These are phyloP conservation scores for Lateolabrax maculatus DNA, from an alignment of 2,797 vertebrate species.

Conservation along the genomic window DNA sequence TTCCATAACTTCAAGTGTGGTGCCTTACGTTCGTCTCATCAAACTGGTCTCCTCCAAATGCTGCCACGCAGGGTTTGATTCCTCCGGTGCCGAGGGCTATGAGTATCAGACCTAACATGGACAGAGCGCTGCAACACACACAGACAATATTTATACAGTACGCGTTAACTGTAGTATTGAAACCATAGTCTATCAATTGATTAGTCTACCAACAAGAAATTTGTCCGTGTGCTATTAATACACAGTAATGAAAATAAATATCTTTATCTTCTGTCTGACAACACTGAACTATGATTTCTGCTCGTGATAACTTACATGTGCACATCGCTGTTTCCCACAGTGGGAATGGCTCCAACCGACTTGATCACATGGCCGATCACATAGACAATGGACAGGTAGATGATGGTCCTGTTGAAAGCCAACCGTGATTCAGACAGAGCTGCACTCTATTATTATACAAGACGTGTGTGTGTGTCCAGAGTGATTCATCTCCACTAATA, in stretches of 20 bases:
- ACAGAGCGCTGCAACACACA: slow-evolving; percentile 86
- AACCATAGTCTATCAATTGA: not conserved
- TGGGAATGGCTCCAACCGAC: slow-evolving; percentile 94
- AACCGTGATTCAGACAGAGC: slow-evolving; percentile 36
- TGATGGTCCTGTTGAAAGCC: slow-evolving; percentile 92
- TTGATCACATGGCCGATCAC: slow-evolving; percentile 95
- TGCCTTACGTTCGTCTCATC: slow-evolving; percentile 92
- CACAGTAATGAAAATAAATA: not conserved
- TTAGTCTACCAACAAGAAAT: not conserved
- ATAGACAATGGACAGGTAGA: slow-evolving; percentile 96
- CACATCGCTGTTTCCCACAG: slow-evolving; percentile 84
- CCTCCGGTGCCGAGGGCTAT: slow-evolving; percentile 97
- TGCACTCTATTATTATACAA: not conserved
- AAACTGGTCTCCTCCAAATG: slow-evolving; percentile 99
- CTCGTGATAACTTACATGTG: slow-evolving; percentile 90
- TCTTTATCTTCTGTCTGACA: not conserved
- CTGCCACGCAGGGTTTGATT: slow-evolving; percentile 98
- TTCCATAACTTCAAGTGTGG: not conserved
- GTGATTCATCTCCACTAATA: slow-evolving; percentile 27
- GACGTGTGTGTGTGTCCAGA: not conserved
- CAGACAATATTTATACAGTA: not conserved
- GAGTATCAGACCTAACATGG: slow-evolving; percentile 91
- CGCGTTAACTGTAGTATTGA: not conserved
- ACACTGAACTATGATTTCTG: not conserved
- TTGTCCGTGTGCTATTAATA: too few species aligned